phyloP scores from a whole-genome alignment of 2,113 vertebrate genomes.

The Caranx ignobilis region DNA sequence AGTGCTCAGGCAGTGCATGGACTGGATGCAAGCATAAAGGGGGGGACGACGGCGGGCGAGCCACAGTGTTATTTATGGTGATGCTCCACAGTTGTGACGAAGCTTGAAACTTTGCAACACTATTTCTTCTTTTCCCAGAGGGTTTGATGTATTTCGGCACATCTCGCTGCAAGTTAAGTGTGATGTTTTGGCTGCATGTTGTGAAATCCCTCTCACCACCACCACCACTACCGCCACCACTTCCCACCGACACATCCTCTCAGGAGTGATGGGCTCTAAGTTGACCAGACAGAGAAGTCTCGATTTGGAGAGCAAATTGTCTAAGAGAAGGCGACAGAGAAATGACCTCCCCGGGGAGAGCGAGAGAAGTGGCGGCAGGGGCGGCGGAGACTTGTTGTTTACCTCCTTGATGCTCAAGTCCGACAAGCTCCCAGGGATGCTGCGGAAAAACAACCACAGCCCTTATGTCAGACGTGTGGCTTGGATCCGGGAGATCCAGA shows the following conservation, averaged over 20 bases:
- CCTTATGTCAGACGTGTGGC: conserved; percentile 86
- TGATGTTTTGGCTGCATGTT: conserved; percentile 61
- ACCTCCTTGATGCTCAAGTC: conserved; percentile 84
- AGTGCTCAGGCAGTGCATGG: conserved; percentile 59
- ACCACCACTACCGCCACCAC: neutral
- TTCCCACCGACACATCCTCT: conserved; percentile 45
- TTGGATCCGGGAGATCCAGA: conserved; percentile 87
- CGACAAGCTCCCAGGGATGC: conserved; percentile 85
- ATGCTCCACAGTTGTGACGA: conserved; percentile 4
- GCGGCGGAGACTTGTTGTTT: conserved; percentile 76
- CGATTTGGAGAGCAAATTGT: conserved; percentile 79
- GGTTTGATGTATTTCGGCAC: neutral
- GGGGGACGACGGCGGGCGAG: conserved; percentile 25
- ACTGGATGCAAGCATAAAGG: conserved; percentile 35
- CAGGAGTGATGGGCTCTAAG: conserved; percentile 86
- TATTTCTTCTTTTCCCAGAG: neutral
- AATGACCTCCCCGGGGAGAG: conserved; percentile 53
- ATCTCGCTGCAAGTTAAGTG: conserved; percentile 49
- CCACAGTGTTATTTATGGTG: neutral
- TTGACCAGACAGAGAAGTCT: conserved; percentile 88
- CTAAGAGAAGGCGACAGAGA: conserved; percentile 63
- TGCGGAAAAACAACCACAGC: conserved; percentile 83
- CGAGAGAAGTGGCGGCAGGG: conserved; percentile 66
- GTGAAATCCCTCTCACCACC: conserved; percentile 29
- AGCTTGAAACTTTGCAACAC: conserved; percentile 57